phyloP scores from a whole-genome alignment of 2,113 vertebrate genomes.

The Strigops habroptila region DNA sequence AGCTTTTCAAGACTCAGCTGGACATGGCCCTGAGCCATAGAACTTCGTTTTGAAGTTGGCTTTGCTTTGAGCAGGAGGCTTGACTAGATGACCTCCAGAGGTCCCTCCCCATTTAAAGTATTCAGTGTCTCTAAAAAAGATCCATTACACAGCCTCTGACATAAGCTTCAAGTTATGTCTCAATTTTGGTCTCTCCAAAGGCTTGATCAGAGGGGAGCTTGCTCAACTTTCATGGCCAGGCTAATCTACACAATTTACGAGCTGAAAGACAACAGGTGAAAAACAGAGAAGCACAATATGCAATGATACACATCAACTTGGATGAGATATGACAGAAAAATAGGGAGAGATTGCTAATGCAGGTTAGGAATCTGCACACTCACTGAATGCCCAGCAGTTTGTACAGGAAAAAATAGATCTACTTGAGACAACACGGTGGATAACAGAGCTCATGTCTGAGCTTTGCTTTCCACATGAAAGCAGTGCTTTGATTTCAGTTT shows the following conservation, averaged over 20 bases:
- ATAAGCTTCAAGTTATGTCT: rapidly evolving
- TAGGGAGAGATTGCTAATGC: not conserved
- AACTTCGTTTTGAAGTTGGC: not conserved
- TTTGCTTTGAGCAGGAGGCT: not conserved
- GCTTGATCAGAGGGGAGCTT: not conserved
- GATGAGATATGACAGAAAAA: not conserved
- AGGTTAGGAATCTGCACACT: not conserved
- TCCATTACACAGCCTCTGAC: not conserved
- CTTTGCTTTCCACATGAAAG: not conserved
- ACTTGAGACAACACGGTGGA: not conserved
- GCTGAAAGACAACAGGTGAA: not conserved
- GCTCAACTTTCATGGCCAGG: not conserved
- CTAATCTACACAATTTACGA: not conserved
- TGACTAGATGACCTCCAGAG: not conserved
- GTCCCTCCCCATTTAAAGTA: not conserved
- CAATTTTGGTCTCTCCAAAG: not conserved
- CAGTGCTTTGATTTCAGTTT: conserved; percentile 8
- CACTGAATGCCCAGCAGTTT: not conserved
- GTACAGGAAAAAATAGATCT: not conserved
- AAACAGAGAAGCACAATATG: not conserved
- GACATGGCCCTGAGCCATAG: not conserved
- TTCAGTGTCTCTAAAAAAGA: not conserved
- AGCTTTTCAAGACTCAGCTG: not conserved
- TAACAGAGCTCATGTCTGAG: not conserved
- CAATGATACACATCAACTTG: not conserved